Conservation (phyloP, 2,113 vertebrate genomes). For the Hippocampus abdominalis region DNA sequence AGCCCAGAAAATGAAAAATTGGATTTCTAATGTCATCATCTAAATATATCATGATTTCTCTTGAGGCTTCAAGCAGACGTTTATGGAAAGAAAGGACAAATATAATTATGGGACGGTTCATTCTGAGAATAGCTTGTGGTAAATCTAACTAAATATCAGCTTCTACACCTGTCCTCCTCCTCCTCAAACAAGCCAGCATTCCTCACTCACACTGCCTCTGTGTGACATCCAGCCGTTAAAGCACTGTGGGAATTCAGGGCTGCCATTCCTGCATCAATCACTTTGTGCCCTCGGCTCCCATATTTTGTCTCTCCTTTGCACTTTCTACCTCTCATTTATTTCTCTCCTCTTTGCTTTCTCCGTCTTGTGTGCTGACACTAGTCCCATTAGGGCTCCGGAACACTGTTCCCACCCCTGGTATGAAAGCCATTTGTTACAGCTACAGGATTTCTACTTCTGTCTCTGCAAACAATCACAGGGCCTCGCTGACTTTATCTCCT, state of each 20-base stretch:
- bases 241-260: neutral
- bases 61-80: slow-evolving; percentile 16
- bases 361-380: slow-evolving; percentile 24
- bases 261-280: slow-evolving; percentile 21
- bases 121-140: slow-evolving; percentile 9
- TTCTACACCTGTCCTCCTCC: slow-evolving; percentile 8
- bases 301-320: slow-evolving; percentile 14
- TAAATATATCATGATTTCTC: slow-evolving; percentile 22
- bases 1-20: slow-evolving; percentile 7
- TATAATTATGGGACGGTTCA: slow-evolving; percentile 7
- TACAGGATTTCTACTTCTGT: slow-evolving; percentile 28
- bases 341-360: slow-evolving; percentile 3
- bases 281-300: slow-evolving; percentile 3
- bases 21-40: neutral
- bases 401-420: slow-evolving; percentile 24
- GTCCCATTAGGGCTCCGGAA: slow-evolving; percentile 30
- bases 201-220: neutral
- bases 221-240: slow-evolving; percentile 3
- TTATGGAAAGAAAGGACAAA: slow-evolving; percentile 14
- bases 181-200: slow-evolving; percentile 7
- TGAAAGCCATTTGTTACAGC: slow-evolving; percentile 48
- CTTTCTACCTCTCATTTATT: slow-evolving; percentile 12
- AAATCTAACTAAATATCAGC: slow-evolving; percentile 27
- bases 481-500: slow-evolving; percentile 49
- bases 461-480: slow-evolving; percentile 20